Evolutionary conservation across 92 coral and sea anemone genomes (phyloP).

Genomic region (Phenganax stokvisi): DNA sequence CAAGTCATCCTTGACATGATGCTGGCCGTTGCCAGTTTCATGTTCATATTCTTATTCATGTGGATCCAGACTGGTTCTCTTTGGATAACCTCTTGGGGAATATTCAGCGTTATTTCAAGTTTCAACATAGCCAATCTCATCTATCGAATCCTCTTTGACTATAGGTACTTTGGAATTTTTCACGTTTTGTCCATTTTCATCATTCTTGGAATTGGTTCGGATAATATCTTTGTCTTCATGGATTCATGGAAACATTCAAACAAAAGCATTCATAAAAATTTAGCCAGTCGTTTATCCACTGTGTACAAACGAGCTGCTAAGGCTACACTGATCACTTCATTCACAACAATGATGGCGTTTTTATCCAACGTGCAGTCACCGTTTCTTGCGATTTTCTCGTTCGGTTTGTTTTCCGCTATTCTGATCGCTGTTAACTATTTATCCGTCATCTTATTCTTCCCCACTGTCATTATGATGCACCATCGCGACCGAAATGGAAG

Average conservation of each 20-base stretch:
- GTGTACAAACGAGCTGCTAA: slow-evolving; percentile 60
- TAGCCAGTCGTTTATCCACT: slow-evolving; percentile 49
- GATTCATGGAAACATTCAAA: slow-evolving; percentile 68
- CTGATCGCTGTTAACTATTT: slow-evolving; percentile 64
- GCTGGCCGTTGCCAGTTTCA: slow-evolving; percentile 60
- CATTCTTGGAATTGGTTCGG: slow-evolving; percentile 70
- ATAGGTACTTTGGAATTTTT: slow-evolving; percentile 68
- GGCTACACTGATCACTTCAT: slow-evolving; percentile 64
- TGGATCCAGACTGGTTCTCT: slow-evolving; percentile 64
- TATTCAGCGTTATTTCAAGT: slow-evolving; percentile 62
- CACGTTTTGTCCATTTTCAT: slow-evolving; percentile 70
- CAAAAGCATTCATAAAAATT: slow-evolving; percentile 28
- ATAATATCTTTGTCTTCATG: slow-evolving; percentile 64
- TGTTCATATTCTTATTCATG: slow-evolving; percentile 65
- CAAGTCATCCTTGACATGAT: slow-evolving; percentile 64
- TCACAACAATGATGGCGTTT: slow-evolving; percentile 75
- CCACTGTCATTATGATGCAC: slow-evolving; percentile 59
- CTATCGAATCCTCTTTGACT: slow-evolving; percentile 65
- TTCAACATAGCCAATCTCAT: slow-evolving; percentile 65
- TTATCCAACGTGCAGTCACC: slow-evolving; percentile 62
- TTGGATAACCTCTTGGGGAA: slow-evolving; percentile 71
- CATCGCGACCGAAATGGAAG: slow-evolving; percentile 22
- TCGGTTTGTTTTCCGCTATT: slow-evolving; percentile 65
- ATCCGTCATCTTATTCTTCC: slow-evolving; percentile 62
- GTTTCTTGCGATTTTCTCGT: slow-evolving; percentile 60